A percentile compares a stretch with the other conserved stretches of the same genome.
phyloP scores from a whole-genome alignment of 2,113 vertebrate genomes.

The Megaptera novaeangliae region DNA sequence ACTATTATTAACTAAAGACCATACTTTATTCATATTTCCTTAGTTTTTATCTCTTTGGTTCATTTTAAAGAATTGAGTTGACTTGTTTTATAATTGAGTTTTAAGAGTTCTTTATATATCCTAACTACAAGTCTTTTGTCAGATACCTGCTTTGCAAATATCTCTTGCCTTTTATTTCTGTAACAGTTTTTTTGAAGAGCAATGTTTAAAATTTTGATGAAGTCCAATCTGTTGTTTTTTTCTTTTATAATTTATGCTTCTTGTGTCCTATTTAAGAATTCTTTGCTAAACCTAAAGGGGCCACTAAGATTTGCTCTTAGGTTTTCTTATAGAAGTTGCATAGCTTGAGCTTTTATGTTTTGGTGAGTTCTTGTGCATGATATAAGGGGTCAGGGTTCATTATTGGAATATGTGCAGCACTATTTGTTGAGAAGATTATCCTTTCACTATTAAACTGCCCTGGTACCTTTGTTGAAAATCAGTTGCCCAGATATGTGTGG shows the following conservation, averaged over 20 bases:
- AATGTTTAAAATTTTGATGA: neutral
- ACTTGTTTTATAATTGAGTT: neutral
- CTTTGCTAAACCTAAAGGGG: neutral
- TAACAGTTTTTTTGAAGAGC: neutral
- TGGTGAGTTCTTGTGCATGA: neutral
- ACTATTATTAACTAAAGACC: neutral
- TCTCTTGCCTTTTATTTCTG: neutral
- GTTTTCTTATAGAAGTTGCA: neutral
- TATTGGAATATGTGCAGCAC: neutral
- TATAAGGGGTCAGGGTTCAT: neutral
- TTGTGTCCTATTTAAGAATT: neutral
- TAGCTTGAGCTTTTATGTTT: neutral
- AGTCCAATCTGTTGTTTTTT: too few species aligned
- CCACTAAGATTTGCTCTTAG: neutral
- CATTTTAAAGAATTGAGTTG: neutral
- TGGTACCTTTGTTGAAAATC: neutral
- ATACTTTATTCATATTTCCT: neutral
- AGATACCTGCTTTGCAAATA: neutral
- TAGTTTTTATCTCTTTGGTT: neutral
- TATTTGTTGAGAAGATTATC: neutral
- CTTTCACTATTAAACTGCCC: neutral
- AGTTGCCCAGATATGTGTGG: neutral
- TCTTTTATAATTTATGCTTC: neutral
- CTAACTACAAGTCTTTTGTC: neutral
- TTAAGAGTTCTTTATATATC: neutral